phyloP scores from a whole-genome alignment of 2,113 vertebrate genomes.

The Rhinoderma darwinii region DNA sequence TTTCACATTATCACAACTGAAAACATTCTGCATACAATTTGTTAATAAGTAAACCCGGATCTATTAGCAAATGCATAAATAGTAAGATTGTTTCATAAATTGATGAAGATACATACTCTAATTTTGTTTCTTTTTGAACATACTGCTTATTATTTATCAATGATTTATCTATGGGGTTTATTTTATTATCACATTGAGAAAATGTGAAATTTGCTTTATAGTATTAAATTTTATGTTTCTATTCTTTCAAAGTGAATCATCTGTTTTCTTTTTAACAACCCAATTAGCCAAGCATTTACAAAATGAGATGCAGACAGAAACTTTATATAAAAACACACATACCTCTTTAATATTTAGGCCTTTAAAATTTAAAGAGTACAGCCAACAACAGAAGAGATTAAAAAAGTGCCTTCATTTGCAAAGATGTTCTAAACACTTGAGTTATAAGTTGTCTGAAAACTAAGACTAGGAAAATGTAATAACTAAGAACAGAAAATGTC shows the following conservation, averaged over 20 bases:
- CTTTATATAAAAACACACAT: conserved; percentile 3
- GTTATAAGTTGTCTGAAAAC: too few species aligned
- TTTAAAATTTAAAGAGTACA: conserved; percentile 24
- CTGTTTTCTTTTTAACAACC: conserved; percentile 32
- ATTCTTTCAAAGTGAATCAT: conserved; percentile 23
- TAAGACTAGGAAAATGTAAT: too few species aligned
- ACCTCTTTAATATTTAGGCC: conserved; percentile 25
- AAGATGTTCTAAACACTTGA: neutral
- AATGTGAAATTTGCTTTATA: conserved; percentile 27
- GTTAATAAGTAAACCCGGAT: too few species aligned
- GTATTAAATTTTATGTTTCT: neutral
- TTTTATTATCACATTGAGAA: neutral
- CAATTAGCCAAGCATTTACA: conserved; percentile 29
- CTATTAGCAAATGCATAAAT: too few species aligned
- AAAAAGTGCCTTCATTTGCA: neutral
- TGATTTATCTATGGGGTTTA: neutral
- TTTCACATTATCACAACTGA: too few species aligned
- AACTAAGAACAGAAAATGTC: too few species aligned
- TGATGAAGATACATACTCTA: too few species aligned
- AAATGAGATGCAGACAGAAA: conserved; percentile 25
- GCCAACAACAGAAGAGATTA: neutral
- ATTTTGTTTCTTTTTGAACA: too few species aligned
- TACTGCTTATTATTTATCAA: too few species aligned
- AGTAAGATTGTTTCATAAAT: too few species aligned
- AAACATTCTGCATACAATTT: too few species aligned